Evolutionary conservation across 2,113 vertebrate species (phyloP).

Genomic region (Rhinolophus sinicus): DNA sequence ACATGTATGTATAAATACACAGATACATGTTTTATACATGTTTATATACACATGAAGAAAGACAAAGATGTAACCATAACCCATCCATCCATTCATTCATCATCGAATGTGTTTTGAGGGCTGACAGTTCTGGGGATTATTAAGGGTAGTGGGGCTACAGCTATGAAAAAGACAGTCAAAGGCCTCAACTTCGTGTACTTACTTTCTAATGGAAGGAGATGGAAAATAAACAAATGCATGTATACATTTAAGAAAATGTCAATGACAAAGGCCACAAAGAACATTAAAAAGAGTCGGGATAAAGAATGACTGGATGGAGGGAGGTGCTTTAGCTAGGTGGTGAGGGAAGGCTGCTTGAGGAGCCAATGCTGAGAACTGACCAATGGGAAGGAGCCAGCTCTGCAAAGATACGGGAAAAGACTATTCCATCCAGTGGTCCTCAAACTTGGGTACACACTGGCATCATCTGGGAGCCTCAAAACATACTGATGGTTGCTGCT

Average conservation of each 20-base stretch:
- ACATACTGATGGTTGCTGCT: not conserved
- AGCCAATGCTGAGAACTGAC: not conserved
- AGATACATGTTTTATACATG: not conserved
- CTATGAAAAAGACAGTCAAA: not conserved
- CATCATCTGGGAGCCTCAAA: not conserved
- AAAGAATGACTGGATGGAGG: not conserved
- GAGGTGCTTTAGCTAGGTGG: not conserved
- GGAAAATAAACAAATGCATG: not conserved
- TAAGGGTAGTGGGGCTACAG: not conserved
- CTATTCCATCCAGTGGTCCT: not conserved
- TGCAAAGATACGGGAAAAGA: not conserved
- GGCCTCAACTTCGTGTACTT: not conserved
- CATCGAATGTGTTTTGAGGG: not conserved
- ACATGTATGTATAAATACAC: not conserved
- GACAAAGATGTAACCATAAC: not conserved
- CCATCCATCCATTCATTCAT: not conserved
- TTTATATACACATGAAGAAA: not conserved
- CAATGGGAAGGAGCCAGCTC: not conserved
- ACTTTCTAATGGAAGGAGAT: not conserved
- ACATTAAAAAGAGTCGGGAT: not conserved
- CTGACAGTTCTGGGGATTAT: not conserved
- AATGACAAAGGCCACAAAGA: not conserved
- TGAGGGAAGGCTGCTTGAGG: not conserved
- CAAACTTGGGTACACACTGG: not conserved
- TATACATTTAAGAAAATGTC: not conserved